Evolutionary conservation across 1,140 invertebrate species (phyloP).

Genomic region (Asbolus verrucosus): DNA sequence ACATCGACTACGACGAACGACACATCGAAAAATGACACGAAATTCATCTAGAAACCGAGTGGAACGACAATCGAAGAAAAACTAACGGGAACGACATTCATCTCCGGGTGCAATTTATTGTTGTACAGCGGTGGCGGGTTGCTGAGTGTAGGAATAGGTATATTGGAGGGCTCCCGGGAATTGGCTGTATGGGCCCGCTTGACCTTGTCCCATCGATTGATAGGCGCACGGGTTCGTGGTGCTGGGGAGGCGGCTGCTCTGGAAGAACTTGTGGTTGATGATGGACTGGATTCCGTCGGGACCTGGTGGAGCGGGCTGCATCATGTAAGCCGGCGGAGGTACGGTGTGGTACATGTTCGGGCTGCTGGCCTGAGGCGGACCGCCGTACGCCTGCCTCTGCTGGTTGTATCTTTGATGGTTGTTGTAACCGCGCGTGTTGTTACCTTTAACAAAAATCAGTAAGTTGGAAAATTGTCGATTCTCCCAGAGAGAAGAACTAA

Average conservation of each 20-base stretch:
- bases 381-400: constrained; percentile 62
- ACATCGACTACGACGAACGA: constrained; percentile 18
- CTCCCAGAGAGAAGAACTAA: no score
- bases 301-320: constrained; percentile 64
- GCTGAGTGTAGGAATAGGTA: constrained; percentile 67
- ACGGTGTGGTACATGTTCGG: constrained; percentile 68
- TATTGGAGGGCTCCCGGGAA: constrained; percentile 63
- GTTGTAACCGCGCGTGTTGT: constrained; percentile 60
- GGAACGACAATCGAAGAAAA: constrained; percentile 16
- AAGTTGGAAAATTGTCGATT: no score
- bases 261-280: constrained; percentile 75
- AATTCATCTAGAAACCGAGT: no score
- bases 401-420: constrained; percentile 61
- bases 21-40: no score
- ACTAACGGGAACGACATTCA: constrained; percentile 14
- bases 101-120: constrained; percentile 55
- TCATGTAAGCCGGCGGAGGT: constrained; percentile 67
- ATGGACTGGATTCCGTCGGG: constrained; percentile 69
- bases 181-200: constrained; percentile 67
- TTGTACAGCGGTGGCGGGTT: constrained; percentile 63
- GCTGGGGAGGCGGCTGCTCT: constrained; percentile 68
- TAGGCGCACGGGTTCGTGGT: constrained; percentile 71
- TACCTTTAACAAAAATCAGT: constrained; percentile 59
- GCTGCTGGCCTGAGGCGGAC: constrained; percentile 62
- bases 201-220: constrained; percentile 70